Conservation (phyloP, 30 jellyfish, hydroid and myxozoan species). For the Pseudorhiza aurosa region DNA sequence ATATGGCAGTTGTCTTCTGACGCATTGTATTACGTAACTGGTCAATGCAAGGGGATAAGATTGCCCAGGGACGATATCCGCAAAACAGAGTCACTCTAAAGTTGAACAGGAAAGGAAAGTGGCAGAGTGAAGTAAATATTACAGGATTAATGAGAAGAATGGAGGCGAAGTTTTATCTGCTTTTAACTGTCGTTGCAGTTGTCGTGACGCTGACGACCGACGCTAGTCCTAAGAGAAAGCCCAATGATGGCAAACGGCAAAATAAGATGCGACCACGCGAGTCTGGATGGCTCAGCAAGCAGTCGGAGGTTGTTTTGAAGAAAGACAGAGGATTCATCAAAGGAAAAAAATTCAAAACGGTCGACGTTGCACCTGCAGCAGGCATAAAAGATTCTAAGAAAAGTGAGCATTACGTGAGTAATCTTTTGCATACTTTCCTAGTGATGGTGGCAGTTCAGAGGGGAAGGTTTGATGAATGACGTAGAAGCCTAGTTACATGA, state of each 20-base stretch:
- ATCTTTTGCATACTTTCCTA: not conserved
- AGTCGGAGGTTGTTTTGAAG: not conserved
- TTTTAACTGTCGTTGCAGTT: not conserved
- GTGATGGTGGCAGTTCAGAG: not conserved
- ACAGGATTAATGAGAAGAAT: not conserved
- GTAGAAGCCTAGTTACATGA: no score
- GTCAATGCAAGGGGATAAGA: no score
- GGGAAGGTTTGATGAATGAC: no score
- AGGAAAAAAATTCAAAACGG: not conserved
- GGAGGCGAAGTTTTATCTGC: not conserved
- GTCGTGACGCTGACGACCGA: not conserved
- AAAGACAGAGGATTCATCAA: not conserved
- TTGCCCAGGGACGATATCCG: no score
- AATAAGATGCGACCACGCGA: not conserved
- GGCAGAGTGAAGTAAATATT: not conserved
- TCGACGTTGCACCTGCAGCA: not conserved
- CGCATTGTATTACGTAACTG: slow-evolving; percentile 7
- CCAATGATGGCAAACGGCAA: not conserved
- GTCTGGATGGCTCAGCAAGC: no score
- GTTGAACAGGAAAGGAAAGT: not conserved
- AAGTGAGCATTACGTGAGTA: slow-evolving; percentile 29
- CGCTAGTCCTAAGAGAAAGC: not conserved
- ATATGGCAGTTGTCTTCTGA: not conserved
- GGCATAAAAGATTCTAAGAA: not conserved
- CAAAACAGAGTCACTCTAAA: no score